Evolutionary conservation across 2,888 invertebrate genomes (phyloP), one percentile per base, ranked within the genome.

Genomic region (Microplitis manilae): DNA sequence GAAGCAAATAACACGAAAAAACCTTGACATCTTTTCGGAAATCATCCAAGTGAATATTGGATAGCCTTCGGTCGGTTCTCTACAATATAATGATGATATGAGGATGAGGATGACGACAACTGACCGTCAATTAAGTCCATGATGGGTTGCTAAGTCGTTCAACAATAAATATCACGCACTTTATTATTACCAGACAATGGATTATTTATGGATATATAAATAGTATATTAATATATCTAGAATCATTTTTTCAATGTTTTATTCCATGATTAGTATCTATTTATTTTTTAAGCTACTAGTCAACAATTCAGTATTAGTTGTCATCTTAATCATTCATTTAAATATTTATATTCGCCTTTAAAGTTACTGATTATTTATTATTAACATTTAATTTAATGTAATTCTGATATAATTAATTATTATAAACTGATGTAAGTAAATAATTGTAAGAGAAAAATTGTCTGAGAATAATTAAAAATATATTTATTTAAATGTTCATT

Each of bases 261-360:
- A 50, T 30, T 30, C 4, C 30, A 9, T 85, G 65, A 70, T 17
- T 64, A 13, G 80, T 67, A 76, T 73, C 73, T 68, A 6, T 79
- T 79, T 78, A 78, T 59, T 79, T 75, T 30, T 30, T 30, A 30
- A 30, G 30, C 0, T 30, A 73, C 86, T 86, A 86, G 86, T 86
- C 86, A 84, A 61, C 40, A 39, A 77, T 41, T 64, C 86, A 86
- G 86, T 86, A 86, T 86, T 85, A 83, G 77, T 38, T 73, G 70
- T 75, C 38, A n/a, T 76, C 69, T 71, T 20, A 65, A 61, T 68
- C 20, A 59, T 9, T 15, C n/a, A 39, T 20, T 65, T 67, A 13
- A n/a, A 50, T 50, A 50, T 50, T 7, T 50, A 13, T 50, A 50
- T 13, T 50, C 4, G 2, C 30, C 9, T 9, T 50, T 50, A 50